These are phyloP conservation scores for Microplitis demolitor DNA, from an alignment of 1,140 invertebrate species.

Conservation along the genomic window DNA sequence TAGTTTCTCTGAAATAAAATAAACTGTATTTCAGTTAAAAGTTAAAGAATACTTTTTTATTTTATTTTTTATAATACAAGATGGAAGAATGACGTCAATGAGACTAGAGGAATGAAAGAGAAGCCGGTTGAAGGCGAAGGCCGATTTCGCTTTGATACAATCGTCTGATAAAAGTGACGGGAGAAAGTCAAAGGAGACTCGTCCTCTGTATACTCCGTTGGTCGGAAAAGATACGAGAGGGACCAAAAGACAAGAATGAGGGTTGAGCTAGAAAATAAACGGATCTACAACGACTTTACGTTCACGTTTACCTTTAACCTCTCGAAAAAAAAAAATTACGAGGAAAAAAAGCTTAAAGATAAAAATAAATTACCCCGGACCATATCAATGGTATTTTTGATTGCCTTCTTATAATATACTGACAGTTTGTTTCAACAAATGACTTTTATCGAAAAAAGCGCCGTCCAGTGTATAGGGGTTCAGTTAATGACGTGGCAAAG, in stretches of 20 bases:
- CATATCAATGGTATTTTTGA: too few species aligned
- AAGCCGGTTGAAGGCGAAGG: not conserved
- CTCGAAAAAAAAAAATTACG: not conserved
- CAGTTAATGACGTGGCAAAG: too few species aligned
- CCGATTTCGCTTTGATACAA: not conserved
- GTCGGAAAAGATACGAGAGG: not conserved
- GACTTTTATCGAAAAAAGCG: not conserved
- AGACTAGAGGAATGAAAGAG: not conserved
- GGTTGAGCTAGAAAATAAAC: slow-evolving; percentile 15
- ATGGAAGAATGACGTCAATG: not conserved
- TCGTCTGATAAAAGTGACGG: not conserved
- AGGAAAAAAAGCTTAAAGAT: not conserved
- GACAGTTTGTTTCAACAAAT: too few species aligned
- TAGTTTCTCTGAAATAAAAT: slow-evolving; percentile 47
- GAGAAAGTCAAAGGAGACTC: not conserved
- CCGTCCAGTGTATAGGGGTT: too few species aligned
- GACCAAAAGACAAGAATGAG: slow-evolving; percentile 14
- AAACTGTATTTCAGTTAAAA: not conserved
- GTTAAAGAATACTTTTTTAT: not conserved
- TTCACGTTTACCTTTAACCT: slow-evolving; percentile 22
- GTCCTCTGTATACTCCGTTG: not conserved
- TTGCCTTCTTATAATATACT: too few species aligned
- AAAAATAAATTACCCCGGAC: slow-evolving; percentile 21
- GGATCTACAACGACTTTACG: not conserved
- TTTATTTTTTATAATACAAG: not conserved